A percentile compares a stretch with the other conserved stretches of the same genome.
These are phyloP conservation scores for Scaptomyza graminum DNA, from an alignment of 1,140 invertebrate genomes.

Conservation along the genomic window DNA sequence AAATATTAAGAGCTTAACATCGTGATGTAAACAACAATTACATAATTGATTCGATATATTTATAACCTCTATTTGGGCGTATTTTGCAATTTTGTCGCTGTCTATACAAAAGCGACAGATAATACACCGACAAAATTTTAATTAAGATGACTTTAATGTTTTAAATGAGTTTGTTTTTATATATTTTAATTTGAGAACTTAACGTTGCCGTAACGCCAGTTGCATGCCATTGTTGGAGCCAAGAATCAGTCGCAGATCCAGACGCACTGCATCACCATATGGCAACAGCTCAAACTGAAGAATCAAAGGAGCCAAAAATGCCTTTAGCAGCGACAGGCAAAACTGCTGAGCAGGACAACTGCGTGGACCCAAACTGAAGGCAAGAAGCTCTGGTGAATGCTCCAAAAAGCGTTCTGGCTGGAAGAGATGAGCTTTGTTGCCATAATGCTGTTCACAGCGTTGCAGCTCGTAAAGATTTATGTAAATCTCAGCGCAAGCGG, in stretches of 20 bases:
- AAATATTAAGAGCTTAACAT: too few relatives aligned
- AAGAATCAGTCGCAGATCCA: conserved; percentile 33
- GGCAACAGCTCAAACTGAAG: conserved; percentile 55
- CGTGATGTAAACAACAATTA: too few relatives aligned
- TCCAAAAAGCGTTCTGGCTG: conserved; percentile 47
- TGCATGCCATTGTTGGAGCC: conserved; percentile 66
- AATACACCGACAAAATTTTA: too few relatives aligned
- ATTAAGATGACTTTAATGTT: too few relatives aligned
- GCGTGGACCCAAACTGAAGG: conserved; percentile 56
- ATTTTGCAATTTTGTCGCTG: neutral
- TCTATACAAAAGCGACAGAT: too few relatives aligned
- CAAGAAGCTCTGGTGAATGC: conserved; percentile 38
- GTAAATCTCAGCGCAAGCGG: conserved; percentile 58
- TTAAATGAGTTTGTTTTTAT: too few relatives aligned
- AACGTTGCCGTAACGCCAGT: conserved; percentile 42
- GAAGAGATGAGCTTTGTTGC: conserved; percentile 21
- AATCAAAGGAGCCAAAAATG: conserved; percentile 42
- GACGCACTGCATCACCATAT: conserved; percentile 44
- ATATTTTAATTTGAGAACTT: neutral
- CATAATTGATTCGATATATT: too few relatives aligned
- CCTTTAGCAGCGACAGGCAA: conserved; percentile 46
- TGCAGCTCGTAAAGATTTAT: conserved; percentile 64
- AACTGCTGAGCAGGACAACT: conserved; percentile 56
- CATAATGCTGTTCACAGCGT: conserved; percentile 34
- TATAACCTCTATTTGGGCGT: neutral